Base-by-base conservation (phyloP, 1,140 invertebrate genomes). In the Maconellicoccus hirsutus region DNA sequence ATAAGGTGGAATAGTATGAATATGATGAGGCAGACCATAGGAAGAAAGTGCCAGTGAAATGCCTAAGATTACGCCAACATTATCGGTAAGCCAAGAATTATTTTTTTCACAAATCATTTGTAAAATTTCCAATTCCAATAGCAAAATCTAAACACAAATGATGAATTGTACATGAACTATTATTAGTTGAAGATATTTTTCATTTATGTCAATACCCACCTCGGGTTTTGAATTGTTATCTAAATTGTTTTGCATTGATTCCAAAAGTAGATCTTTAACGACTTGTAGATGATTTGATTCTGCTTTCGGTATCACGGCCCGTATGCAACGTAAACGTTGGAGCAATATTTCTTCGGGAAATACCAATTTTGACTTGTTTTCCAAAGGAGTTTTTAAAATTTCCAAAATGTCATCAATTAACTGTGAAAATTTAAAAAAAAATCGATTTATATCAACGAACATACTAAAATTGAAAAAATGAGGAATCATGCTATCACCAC, bases 1-100 rank as follows among this genome's bases (percentile, higher is more conserved):
- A 66, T 66, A 66, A 12, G 3, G 61, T 3, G 61, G 61, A 23
- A 66, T 26, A 1, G 10, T 4, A 3, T 23, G 2, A 16, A 66
- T 22, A 66, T 66, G 61, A 66, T 66, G 61, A 66, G 61, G 61
- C 6, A 66, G 16, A 25, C 61, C 61, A 66, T 23, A 66, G 8
- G 61, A 66, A 14, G 61, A 23, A 66, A 66, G 25, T 4, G 22
- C 10, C 8, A 66, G 16, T 3, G 22, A 66, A 66, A 66, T 23
- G 25, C 19, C 61, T 16, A 66, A 23, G 4, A 66, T 25, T 1
- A 66, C 61, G 19, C 61, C 61, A 23, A 66, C 25, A 23, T 66
- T 66, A 25, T 66, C 61, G 3, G 61, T 23, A 23, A 66, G 22
- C 61, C 61, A 66, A 4, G 61, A 8, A 10, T 12, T 66, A 25